phyloP scores from a whole-genome alignment of 2,113 vertebrate species.

The Hippocampus barbouri region DNA sequence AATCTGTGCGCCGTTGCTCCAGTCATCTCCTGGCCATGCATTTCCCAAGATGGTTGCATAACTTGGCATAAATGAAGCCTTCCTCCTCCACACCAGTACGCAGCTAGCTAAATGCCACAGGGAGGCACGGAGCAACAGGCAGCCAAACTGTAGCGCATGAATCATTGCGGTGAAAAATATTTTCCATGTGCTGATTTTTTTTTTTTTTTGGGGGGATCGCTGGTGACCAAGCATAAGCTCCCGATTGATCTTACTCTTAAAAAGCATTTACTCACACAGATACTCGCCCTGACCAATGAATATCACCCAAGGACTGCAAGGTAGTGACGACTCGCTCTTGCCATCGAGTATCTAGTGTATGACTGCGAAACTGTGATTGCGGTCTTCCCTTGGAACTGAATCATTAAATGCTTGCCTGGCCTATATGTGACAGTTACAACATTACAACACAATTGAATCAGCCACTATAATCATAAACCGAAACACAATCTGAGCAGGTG shows the following conservation, averaged over 20 bases:
- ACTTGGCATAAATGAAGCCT: constrained; percentile 65
- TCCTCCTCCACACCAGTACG: constrained; percentile 67
- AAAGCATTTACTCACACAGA: neutral
- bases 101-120: constrained; percentile 41
- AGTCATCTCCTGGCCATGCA: constrained; percentile 53
- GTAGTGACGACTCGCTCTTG: neutral
- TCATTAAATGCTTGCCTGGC: neutral
- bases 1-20: constrained; percentile 46
- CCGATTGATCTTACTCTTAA: constrained; percentile 9
- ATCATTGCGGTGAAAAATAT: constrained; percentile 36
- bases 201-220: constrained; percentile 12
- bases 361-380: neutral
- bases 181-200: constrained; percentile 10
- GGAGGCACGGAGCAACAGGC: constrained; percentile 56
- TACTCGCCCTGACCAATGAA: constrained; percentile 1
- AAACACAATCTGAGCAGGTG: neutral
- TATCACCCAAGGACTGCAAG: neutral
- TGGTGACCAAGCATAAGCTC: constrained; percentile 15
- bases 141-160: constrained; percentile 48
- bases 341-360: neutral
- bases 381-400: too few relatives aligned
- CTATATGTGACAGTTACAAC: neutral
- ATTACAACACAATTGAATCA: neutral
- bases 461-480: neutral
- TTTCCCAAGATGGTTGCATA: constrained; percentile 70